Evolutionary conservation across 1,140 invertebrate species (phyloP), one percentile per base, ranked within the genome.

Genomic region (Archegozetes longisetosus): DNA sequence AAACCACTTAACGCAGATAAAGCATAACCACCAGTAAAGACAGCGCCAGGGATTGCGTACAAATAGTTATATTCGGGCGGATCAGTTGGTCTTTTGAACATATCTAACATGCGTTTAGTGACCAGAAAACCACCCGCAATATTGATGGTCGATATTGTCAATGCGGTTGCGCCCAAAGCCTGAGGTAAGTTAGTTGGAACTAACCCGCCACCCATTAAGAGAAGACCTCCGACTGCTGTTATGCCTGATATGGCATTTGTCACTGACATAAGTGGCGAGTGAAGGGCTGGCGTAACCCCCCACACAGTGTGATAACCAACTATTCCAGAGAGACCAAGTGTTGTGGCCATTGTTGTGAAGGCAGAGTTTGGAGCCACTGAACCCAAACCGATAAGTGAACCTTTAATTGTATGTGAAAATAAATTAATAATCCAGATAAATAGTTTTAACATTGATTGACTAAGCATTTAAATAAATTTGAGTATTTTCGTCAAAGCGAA

Each of bases 201-300:
- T 66, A 82, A 82, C 2, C 84, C 83, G 25, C 87, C 87, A 58
- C 82, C 83, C 86, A 82, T 80, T 28, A 89, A 74, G 51, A 89
- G 72, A 61, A 92, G 71, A 2, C 86, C 88, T 59, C 88, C 88
- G 22, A 89, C 88, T 53, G 87, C 86, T 1, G 88, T 92, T 64
- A 90, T 88, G 25, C 88, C 88, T 20, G 86, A 89, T 64, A 93
- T 85, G 58, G 88, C 88, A 73, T 93, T 93, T 1, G 88, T 93
- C 0, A 92, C 88, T 2, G 85, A 88, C 88, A 93, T 93, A 17
- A 93, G 77, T 2, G 88, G 88, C 3, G 86, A 89, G 74, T 92
- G 88, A 6, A 92, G 77, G 28, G 88, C 86, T 23, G 88, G 88
- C 14, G 84, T 86, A 4, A 93, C 88, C 50, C 84, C 85, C 88